phyloP scores from a whole-genome alignment of 1,140 invertebrate species.

The Pteromalus puparum region DNA sequence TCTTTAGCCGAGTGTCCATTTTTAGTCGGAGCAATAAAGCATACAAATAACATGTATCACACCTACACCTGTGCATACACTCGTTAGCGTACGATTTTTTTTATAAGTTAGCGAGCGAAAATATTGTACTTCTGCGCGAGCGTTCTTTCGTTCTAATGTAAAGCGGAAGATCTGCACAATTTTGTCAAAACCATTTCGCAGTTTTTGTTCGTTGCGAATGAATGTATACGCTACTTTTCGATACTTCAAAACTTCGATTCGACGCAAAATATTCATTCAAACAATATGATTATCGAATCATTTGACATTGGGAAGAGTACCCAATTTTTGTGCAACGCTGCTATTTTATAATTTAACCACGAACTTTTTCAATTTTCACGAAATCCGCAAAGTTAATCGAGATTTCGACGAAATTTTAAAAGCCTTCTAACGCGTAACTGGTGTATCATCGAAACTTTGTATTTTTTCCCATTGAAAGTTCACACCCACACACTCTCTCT shows the following conservation, averaged over 20 bases:
- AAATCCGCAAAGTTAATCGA: background rate
- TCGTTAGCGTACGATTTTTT: background rate
- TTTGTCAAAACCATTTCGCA: background rate
- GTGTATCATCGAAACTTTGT: background rate
- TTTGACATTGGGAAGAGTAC: background rate
- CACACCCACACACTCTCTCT: background rate
- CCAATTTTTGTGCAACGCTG: no score
- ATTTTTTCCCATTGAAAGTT: background rate
- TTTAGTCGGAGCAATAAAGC: constrained; percentile 19
- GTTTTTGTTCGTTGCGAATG: background rate
- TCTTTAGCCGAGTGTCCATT: constrained; percentile 37
- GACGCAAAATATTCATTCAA: background rate
- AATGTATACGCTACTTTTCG: background rate
- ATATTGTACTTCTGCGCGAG: background rate
- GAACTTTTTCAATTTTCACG: background rate
- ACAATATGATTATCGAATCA: background rate
- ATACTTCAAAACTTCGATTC: background rate
- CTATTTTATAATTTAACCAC: background rate
- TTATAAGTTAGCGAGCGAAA: background rate
- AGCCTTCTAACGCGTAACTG: background rate
- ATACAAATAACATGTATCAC: background rate
- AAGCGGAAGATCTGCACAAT: background rate
- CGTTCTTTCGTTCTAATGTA: background rate
- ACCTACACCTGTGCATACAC: background rate
- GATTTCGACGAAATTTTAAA: background rate